A percentile compares a stretch with the other conserved stretches of the same genome.
These are phyloP conservation scores for Plecotus auritus DNA, from an alignment of 2,113 vertebrate species.

Conservation along the genomic window DNA sequence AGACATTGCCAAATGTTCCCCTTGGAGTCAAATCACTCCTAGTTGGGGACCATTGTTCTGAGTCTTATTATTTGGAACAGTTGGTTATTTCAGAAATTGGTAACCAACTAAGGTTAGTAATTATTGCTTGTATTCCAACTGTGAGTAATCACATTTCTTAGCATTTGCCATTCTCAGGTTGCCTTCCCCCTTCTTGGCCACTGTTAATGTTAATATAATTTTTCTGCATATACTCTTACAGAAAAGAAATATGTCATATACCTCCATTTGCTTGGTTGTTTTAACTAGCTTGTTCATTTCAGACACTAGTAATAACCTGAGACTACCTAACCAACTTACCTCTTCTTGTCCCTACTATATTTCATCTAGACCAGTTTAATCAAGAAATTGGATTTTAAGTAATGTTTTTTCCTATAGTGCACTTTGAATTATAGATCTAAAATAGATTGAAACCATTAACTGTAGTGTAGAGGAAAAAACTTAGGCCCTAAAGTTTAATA, in stretches of 20 bases:
- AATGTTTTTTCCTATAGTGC: background rate
- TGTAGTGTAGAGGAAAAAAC: background rate
- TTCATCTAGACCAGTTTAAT: background rate
- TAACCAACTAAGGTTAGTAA: background rate
- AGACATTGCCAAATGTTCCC: background rate
- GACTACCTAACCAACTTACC: background rate
- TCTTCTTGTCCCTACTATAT: background rate
- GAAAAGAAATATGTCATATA: background rate
- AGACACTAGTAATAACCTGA: background rate
- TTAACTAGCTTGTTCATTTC: background rate
- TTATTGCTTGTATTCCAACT: background rate
- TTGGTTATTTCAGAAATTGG: background rate
- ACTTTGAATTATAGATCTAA: background rate
- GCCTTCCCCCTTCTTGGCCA: background rate
- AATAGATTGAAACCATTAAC: background rate
- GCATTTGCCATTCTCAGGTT: background rate
- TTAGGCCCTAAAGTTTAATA: background rate
- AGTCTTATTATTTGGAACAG: background rate
- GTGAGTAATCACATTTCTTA: background rate
- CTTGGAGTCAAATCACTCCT: background rate
- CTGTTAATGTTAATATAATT: background rate
- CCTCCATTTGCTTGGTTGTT: background rate
- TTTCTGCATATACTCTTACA: background rate
- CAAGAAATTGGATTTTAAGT: conserved; percentile 18
- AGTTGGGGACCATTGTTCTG: background rate